Percentiles rank a stretch among this genome's conserved stretches.
These are phyloP conservation scores for Noctilio leporinus DNA, from an alignment of 2,113 vertebrate genomes.

Conservation along the genomic window DNA sequence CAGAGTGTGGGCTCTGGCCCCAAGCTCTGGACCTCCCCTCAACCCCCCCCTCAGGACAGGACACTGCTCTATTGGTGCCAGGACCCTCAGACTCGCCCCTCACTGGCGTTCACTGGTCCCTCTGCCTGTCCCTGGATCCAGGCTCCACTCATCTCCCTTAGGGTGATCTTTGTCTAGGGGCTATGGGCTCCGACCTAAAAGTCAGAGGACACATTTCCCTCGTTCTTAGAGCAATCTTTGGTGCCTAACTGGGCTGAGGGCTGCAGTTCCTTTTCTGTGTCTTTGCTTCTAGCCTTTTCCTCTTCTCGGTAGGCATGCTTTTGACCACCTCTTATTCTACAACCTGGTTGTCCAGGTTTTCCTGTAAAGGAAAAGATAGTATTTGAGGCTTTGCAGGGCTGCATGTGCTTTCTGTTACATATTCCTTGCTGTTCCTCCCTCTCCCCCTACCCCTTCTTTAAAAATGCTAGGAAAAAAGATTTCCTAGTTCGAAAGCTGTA, in stretches of 20 bases:
- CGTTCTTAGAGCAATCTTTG: not conserved
- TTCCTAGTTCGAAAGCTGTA: not conserved
- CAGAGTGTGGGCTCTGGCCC: not conserved
- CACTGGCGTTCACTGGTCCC: not conserved
- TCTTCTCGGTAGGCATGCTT: not conserved
- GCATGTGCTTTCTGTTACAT: not conserved
- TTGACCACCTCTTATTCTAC: not conserved
- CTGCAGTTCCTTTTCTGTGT: not conserved
- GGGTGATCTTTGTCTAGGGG: not conserved
- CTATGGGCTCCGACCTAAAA: not conserved
- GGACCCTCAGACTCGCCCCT: rapidly evolving
- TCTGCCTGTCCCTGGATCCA: not conserved
- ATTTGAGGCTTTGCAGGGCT: not conserved
- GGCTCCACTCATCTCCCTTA: not conserved
- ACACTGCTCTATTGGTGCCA: too few species aligned
- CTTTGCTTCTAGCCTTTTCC: not conserved
- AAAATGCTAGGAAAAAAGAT: not conserved
- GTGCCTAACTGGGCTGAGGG: not conserved
- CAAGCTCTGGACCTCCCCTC: not conserved
- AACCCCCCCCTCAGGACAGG: not conserved
- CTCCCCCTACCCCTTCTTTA: not conserved
- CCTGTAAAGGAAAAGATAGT: not conserved
- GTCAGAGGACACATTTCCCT: not conserved
- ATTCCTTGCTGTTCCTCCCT: not conserved
- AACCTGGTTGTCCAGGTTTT: not conserved